Evolutionary conservation across 2,113 vertebrate species (phyloP), one percentile per base, ranked within the genome.

Genomic region (Campylomormyrus numenius): DNA sequence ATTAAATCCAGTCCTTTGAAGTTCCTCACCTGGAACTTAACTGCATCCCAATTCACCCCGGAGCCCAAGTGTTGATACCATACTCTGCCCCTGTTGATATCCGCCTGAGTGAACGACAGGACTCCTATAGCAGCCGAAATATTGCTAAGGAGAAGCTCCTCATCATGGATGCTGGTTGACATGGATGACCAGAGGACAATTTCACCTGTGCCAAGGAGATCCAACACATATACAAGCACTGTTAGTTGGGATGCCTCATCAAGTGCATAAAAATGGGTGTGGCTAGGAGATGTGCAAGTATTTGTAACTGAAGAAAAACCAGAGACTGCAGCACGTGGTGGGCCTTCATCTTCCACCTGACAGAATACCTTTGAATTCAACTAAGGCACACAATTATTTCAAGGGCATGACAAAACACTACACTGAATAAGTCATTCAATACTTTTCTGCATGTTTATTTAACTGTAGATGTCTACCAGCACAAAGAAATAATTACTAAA

Each of bases 1-100:
- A 62, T 35, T 35, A 11, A 84, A 42, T 45, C 19, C 19, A 21
- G 35, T 48, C 80, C 80, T 45, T 84, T 46, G 9, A 8, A 31
- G 3, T 11, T 21, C 80, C 93, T 42, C 21, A 98, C 98, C 98
- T 98, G 97, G 93, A 99, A 98, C 0, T 90, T 96, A 94, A 99
- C 98, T 90, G 96, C 96, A 93, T 99, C 98, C 0, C 95, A 95
- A 89, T 94, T 90, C 0, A 93, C 91, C 2, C 94, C 93, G 0
- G 94, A 70, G 35, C 97, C 98, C 0, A 94, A 97, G 94, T 99
- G 98, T 9, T 96, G 95, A 92, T 99, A 99, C 98, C 98, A 99
- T 89, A 99, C 96, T 0, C 96, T 52, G 35, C 98, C 98, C 2
- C 99, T 96, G 0, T 97, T 94, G 89, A 99, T 95, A 62, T 99